Conservation (phyloP, 2,113 vertebrate genomes). For the Paradoxurus hermaphroditus region DNA sequence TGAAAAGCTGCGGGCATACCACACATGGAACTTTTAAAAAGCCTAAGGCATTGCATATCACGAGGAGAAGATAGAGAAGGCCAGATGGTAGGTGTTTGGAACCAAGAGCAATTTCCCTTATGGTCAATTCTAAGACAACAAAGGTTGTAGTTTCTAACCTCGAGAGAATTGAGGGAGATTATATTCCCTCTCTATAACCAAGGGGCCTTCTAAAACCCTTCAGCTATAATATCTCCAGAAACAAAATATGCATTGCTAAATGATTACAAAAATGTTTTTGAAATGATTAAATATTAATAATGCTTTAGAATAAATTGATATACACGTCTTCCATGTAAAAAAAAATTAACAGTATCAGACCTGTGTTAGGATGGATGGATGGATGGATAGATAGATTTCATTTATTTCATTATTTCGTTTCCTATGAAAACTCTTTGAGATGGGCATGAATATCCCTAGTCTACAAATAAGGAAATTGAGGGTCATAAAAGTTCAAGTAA, state of each 20-base stretch:
- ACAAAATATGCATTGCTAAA: constrained; percentile 13
- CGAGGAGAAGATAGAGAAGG: neutral
- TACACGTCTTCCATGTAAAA: neutral
- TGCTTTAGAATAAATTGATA: neutral
- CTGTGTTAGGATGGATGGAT: neutral
- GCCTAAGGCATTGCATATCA: neutral
- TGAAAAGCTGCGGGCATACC: neutral
- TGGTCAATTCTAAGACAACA: constrained; percentile 59
- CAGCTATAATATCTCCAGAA: constrained; percentile 10
- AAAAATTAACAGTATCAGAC: neutral
- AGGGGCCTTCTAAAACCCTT: neutral
- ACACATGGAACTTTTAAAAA: neutral
- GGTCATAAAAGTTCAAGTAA: constrained; percentile 1
- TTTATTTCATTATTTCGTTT: neutral
- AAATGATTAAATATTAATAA: constrained; percentile 6
- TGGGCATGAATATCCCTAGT: neutral
- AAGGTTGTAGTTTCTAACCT: constrained; percentile 51
- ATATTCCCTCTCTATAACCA: constrained; percentile 23
- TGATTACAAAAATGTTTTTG: neutral
- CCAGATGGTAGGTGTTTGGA: constrained; percentile 32
- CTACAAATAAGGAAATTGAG: neutral
- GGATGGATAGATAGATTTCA: too few species aligned
- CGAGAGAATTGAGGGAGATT: constrained; percentile 20
- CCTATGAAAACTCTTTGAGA: neutral
- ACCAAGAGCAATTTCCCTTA: constrained; percentile 62